Base-by-base conservation (phyloP, 1,140 invertebrate species). In the Pectinophora gossypiella region DNA sequence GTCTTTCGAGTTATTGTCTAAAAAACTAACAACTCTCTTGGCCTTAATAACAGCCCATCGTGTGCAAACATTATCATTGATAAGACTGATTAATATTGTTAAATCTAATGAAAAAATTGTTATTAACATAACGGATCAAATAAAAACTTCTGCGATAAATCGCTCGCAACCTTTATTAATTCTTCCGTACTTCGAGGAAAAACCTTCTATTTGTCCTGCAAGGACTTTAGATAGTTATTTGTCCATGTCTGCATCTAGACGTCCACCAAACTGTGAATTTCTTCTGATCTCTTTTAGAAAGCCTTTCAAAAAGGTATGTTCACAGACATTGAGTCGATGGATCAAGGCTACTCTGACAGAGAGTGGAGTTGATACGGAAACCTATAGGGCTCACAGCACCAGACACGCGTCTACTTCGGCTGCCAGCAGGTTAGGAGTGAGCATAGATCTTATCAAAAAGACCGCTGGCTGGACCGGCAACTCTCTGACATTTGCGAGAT, bases 321-420 rank as follows among this genome's bases (percentile, higher is more conserved):
- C 43, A 1, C 47, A 54, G 27, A 21, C 56, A 13, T 19, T 59
- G 6, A 54, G 56, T 15, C 10, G 49, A 21, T 61, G 53, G 58
- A 61, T 73, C n/a, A 62, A 61, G 47, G 20, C 38, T 16, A 54
- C 45, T 10, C 21, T 68, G 16, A 5, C 16, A 3, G 16, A 52
- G 6, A 63, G 67, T 27, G 64, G 67, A 3, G 43, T 73, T 5
- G 57, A 65, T 32, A 60, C 51, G n/a, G n/a, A n/a, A n/a, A n/a
- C n/a, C n/a, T n/a, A n/a, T n/a, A n/a, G n/a, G n/a, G n/a, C n/a
- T n/a, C 4, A 13, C 23, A 65, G 59, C 43, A 66, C 60, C 0
- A 48, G 66, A 18, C 68, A 75, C 50, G 59, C 64, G 0, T 21
- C 68, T 7, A 70, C 66, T 0, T 72, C 72, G 0, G 32, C 46